These are phyloP conservation scores for Adelognathus sp. DNA, from an alignment of 2,888 invertebrate genomes.

Conservation along the genomic window DNA sequence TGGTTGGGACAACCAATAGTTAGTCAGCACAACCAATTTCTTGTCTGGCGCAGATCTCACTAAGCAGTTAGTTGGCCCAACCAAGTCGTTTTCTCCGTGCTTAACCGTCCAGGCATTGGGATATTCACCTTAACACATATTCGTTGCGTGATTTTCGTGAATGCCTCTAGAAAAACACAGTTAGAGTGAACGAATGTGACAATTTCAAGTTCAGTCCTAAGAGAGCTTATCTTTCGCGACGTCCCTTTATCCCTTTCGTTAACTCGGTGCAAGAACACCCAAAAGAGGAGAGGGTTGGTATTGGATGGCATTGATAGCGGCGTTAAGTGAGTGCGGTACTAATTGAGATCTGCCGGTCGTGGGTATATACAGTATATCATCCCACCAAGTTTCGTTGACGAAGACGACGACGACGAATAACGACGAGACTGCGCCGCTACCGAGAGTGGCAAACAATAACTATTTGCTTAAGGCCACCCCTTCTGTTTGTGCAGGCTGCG, in stretches of 20 bases:
- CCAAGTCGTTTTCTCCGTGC: no score
- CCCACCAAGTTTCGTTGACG: conserved; percentile 44
- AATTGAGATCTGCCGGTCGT: conserved; percentile 71
- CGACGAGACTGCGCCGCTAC: conserved; percentile 28
- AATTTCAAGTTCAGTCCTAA: conserved; percentile 1
- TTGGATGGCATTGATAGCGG: conserved; percentile 68
- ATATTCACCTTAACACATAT: no score
- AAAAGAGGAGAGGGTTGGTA: conserved; percentile 52
- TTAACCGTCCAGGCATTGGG: no score
- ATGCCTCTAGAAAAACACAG: background rate
- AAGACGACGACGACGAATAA: conserved; percentile 30
- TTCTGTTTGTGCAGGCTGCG: conserved; percentile 75
- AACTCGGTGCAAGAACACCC: conserved; percentile 33
- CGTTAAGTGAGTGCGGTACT: conserved; percentile 73
- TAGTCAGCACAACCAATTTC: no score
- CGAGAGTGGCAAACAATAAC: conserved; percentile 75
- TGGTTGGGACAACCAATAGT: no score
- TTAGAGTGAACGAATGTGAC: background rate
- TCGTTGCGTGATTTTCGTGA: no score
- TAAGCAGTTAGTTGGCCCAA: no score
- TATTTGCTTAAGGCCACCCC: conserved; percentile 79
- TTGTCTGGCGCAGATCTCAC: no score
- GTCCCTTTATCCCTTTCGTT: background rate
- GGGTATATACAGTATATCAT: conserved; percentile 56
- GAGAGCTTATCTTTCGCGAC: background rate